Evolutionary conservation across 2,113 vertebrate species (phyloP).

Genomic region (Rhinolophus ferrumequinum): DNA sequence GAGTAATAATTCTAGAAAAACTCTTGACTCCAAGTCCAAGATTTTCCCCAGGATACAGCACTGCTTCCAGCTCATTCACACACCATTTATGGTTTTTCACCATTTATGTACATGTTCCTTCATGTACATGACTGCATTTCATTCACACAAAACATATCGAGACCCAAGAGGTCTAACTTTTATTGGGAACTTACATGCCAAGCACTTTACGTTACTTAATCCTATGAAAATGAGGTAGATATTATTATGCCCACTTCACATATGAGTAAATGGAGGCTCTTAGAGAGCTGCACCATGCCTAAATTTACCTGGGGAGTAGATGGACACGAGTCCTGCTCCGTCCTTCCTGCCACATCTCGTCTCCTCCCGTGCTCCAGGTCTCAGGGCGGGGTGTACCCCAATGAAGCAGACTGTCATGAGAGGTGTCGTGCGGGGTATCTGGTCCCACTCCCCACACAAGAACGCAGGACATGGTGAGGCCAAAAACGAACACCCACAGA

Average conservation of each 20-base stretch:
- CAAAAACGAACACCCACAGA: no score
- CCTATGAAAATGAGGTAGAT: no score
- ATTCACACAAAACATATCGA: not conserved
- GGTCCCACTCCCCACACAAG: no score
- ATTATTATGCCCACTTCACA: not conserved
- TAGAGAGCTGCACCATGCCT: fast-evolving
- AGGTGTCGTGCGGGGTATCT: no score
- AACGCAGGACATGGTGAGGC: no score
- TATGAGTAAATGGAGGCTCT: not conserved
- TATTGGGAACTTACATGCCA: not conserved
- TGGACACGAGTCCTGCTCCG: no score
- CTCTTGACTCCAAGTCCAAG: not conserved
- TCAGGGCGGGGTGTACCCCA: not conserved
- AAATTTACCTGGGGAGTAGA: not conserved
- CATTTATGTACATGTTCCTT: not conserved
- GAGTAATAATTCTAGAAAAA: not conserved
- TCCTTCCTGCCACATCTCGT: not conserved
- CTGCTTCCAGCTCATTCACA: not conserved
- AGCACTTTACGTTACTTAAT: not conserved
- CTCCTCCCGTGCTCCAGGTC: no score
- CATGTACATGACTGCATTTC: not conserved
- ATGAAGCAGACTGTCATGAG: no score
- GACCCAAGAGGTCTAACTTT: no score
- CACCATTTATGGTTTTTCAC: not conserved
- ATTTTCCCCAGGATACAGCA: fast-evolving